Conservation (phyloP, 2,113 vertebrate genomes). For the Centropus bengalensis region DNA sequence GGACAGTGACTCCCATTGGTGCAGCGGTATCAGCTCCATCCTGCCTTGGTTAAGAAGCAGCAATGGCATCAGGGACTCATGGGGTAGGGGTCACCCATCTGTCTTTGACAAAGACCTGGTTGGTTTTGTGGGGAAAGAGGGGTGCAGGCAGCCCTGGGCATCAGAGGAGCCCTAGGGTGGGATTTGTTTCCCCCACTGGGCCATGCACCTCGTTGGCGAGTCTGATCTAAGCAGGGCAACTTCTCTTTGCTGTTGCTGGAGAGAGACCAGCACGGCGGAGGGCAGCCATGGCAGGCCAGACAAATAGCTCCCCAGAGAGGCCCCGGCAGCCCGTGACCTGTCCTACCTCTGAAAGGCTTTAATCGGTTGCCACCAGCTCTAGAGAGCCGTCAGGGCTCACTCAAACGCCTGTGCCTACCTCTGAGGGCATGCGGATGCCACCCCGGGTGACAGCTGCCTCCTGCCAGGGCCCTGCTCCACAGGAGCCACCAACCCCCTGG, state of each 20-base stretch:
- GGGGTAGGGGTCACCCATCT: not conserved
- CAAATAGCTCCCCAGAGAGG: not conserved
- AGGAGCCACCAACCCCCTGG: not conserved
- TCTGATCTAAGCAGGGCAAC: not conserved
- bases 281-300: not conserved
- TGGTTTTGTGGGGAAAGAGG: not conserved
- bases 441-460: rapidly evolving
- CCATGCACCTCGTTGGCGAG: not conserved
- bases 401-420: not conserved
- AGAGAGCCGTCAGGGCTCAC: rapidly evolving
- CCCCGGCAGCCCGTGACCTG: not conserved
- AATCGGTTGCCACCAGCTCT: not conserved
- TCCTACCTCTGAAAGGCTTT: not conserved
- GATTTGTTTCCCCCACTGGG: not conserved
- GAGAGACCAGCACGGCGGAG: rapidly evolving
- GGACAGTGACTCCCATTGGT: rapidly evolving
- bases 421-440: rapidly evolving
- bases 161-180: not conserved
- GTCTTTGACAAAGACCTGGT: not conserved
- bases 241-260: not conserved
- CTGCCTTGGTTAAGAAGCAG: not conserved
- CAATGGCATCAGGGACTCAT: not conserved
- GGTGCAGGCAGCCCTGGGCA: not conserved
- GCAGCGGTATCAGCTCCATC: not conserved
- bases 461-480: rapidly evolving